phyloP scores from a whole-genome alignment of 2,113 vertebrate species.

The Gopherus evgoodei region DNA sequence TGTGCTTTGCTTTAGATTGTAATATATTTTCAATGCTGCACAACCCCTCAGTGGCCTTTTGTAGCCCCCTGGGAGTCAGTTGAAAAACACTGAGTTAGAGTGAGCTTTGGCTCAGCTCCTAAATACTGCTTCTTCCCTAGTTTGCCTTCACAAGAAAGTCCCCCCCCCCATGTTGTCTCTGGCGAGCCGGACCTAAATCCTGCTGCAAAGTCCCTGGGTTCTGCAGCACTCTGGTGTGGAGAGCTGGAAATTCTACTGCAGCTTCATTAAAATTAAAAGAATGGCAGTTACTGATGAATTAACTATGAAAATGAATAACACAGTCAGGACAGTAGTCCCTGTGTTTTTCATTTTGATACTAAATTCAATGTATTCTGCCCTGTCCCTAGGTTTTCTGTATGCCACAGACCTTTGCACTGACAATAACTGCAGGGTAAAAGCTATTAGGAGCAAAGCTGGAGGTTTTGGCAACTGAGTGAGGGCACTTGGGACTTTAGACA shows the following conservation, averaged over 20 bases:
- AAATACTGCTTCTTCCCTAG: background rate
- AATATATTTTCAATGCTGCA: background rate
- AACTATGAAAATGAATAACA: background rate
- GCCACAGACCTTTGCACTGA: background rate
- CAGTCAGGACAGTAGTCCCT: background rate
- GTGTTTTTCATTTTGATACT: background rate
- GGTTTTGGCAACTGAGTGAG: background rate
- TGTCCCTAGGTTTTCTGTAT: background rate
- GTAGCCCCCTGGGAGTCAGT: background rate
- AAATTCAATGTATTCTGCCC: background rate
- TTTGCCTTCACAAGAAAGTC: background rate
- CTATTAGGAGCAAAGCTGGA: background rate
- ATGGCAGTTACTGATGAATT: background rate
- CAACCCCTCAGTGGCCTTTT: background rate
- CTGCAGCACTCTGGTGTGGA: background rate
- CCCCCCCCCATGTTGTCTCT: background rate
- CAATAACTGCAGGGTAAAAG: background rate
- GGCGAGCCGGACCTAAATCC: background rate
- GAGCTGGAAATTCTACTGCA: background rate
- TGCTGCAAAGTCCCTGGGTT: background rate
- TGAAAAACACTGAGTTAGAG: background rate
- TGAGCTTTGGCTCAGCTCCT: background rate
- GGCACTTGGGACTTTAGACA: background rate
- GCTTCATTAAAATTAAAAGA: background rate
- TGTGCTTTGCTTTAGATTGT: background rate